A percentile compares a stretch with the other conserved stretches of the same genome.
These are phyloP conservation scores for Aramus guarauna DNA, from an alignment of 2,113 vertebrate species.

Conservation along the genomic window DNA sequence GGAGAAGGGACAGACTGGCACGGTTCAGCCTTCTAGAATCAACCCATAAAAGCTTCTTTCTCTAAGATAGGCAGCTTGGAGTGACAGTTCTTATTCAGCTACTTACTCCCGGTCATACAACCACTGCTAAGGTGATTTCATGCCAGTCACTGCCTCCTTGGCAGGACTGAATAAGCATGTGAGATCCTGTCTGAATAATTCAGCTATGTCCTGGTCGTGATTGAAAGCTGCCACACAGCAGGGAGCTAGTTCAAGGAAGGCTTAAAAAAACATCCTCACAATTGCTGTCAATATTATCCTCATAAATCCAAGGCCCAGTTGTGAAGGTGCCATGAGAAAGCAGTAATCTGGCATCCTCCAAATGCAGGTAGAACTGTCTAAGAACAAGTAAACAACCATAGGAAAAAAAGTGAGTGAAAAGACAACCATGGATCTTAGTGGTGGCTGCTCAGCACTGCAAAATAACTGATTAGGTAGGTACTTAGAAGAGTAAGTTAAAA, in stretches of 20 bases:
- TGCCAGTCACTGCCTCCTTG: background rate
- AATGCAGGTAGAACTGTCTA: background rate
- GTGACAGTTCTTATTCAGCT: background rate
- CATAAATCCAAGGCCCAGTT: background rate
- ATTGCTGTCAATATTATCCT: background rate
- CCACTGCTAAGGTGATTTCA: background rate
- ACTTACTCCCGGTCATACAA: background rate
- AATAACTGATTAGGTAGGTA: background rate
- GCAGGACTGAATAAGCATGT: background rate
- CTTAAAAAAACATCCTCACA: background rate
- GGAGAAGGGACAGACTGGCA: background rate
- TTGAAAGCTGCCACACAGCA: background rate
- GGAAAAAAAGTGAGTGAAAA: background rate
- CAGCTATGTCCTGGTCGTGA: background rate
- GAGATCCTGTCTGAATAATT: conserved; percentile 6
- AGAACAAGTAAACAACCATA: background rate
- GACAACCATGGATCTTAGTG: background rate
- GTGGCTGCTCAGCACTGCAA: background rate
- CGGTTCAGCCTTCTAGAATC: background rate
- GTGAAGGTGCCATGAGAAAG: background rate
- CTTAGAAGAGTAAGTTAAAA: background rate
- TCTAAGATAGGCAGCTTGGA: background rate
- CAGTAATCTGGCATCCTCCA: background rate
- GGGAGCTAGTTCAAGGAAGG: background rate
- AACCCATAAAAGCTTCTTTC: background rate